A percentile compares a stretch with the other conserved stretches of the same genome.
phyloP scores from a whole-genome alignment of 2,113 vertebrate species.

The Corvus hawaiiensis region DNA sequence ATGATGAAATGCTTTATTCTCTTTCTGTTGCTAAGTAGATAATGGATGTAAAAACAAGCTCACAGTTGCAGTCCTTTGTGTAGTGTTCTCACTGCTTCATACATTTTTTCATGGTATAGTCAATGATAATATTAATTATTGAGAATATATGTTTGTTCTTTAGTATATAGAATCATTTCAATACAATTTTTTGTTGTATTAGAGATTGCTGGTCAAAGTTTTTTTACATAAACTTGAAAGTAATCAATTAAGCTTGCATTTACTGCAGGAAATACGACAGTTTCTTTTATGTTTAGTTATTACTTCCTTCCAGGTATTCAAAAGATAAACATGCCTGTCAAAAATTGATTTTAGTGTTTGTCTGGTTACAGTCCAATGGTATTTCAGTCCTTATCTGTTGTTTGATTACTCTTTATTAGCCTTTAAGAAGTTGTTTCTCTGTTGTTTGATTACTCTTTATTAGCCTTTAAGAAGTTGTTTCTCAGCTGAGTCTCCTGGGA shows the following conservation, averaged over 20 bases:
- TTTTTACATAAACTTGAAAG: not conserved
- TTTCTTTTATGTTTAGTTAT: not conserved
- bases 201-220: not conserved
- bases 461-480: not conserved
- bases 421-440: not conserved
- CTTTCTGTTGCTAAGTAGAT: not conserved
- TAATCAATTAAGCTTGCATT: not conserved
- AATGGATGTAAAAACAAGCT: not conserved
- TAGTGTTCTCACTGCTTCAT: not conserved
- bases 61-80: not conserved
- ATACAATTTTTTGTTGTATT: not conserved
- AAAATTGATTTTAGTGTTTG: not conserved
- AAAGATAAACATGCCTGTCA: not conserved
- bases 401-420: not conserved
- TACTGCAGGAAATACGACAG: not conserved
- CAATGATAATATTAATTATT: not conserved
- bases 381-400: not conserved
- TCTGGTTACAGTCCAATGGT: not conserved
- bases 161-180: not conserved
- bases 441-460: not conserved
- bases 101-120: not conserved
- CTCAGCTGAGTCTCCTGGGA: not conserved
- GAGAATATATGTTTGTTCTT: not conserved
- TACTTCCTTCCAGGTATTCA: not conserved
- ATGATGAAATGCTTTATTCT: not conserved